These are phyloP conservation scores for Shargacucullia verbasci DNA, from an alignment of 2,888 invertebrate genomes.

Conservation along the genomic window DNA sequence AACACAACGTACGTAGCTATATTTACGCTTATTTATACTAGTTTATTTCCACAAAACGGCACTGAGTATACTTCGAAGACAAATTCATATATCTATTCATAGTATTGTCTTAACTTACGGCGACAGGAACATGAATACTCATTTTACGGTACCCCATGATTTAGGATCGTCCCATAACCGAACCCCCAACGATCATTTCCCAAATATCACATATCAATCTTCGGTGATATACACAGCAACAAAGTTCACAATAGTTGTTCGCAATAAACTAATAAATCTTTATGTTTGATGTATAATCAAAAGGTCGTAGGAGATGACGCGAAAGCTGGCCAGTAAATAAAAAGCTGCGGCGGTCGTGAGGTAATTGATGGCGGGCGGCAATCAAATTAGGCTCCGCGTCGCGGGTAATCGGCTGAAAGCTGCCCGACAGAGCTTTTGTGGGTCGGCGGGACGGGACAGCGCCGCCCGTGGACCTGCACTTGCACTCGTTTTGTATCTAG, in stretches of 20 bases:
- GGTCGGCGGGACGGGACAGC: constrained; percentile 64
- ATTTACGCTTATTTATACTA: too few species aligned
- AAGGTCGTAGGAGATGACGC: constrained; percentile 65
- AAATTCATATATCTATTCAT: too few species aligned
- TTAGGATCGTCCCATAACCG: neutral
- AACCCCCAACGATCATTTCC: neutral
- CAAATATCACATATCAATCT: constrained; percentile 28
- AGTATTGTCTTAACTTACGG: too few species aligned
- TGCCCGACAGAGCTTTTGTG: constrained; percentile 82
- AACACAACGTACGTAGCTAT: too few species aligned
- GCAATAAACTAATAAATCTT: constrained; percentile 69
- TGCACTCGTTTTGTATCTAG: constrained; percentile 10
- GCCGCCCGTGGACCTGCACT: constrained; percentile 40
- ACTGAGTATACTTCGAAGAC: too few species aligned
- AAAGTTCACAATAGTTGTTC: constrained; percentile 69
- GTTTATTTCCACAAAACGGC: too few species aligned
- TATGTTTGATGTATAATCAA: constrained; percentile 72
- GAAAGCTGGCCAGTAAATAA: constrained; percentile 77
- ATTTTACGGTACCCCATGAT: too few species aligned
- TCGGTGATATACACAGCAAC: constrained; percentile 48
- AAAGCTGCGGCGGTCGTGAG: constrained; percentile 78
- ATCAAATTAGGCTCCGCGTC: constrained; percentile 86
- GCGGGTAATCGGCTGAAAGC: constrained; percentile 87
- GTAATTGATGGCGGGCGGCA: constrained; percentile 86
- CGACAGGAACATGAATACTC: too few species aligned